phyloP scores from a whole-genome alignment of 2,113 vertebrate genomes.

The Ovibos moschatus region DNA sequence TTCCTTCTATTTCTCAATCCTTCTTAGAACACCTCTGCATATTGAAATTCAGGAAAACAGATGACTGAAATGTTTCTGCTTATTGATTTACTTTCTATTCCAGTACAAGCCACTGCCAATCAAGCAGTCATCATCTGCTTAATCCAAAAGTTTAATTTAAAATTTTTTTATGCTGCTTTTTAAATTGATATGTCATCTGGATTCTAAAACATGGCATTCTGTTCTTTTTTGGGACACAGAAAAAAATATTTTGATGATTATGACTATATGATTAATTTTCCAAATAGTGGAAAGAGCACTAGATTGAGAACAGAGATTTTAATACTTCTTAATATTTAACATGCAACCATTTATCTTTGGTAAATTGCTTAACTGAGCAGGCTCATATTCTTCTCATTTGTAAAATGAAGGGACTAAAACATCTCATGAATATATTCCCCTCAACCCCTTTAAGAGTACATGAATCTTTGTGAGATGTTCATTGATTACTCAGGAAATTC shows the following conservation, averaged over 20 bases:
- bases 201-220: not conserved
- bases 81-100: not conserved
- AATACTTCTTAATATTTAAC: slow-evolving; percentile 16
- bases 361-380: not conserved
- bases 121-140: not conserved
- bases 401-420: not conserved
- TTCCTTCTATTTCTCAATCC: not conserved
- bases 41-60: not conserved
- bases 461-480: not conserved
- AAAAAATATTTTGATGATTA: not conserved
- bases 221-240: not conserved
- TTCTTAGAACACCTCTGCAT: not conserved
- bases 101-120: not conserved
- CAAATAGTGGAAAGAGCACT: not conserved
- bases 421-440: not conserved
- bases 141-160: not conserved
- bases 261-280: not conserved
- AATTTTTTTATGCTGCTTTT: not conserved
- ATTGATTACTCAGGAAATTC: slow-evolving; percentile 3
- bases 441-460: not conserved
- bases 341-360: not conserved
- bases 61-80: not conserved
- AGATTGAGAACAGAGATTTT: not conserved
- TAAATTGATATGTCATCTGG: not conserved
- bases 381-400: not conserved